Base-by-base conservation (phyloP, 2,888 invertebrate genomes). In the Argyra leucocephala region DNA sequence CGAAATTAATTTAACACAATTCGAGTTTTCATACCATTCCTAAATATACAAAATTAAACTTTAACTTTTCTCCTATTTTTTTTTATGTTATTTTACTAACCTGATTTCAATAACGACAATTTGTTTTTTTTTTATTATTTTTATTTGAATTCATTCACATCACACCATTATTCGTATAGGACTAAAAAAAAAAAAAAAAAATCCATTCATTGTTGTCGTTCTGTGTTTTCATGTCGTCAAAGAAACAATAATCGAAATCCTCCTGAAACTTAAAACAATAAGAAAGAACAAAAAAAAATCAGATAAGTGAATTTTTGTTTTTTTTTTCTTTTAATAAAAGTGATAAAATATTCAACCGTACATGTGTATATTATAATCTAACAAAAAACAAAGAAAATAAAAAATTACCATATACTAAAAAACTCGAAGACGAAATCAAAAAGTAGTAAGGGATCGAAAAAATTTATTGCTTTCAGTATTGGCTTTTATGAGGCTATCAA, bases 391-490 rank as follows among this genome's bases (percentile, higher is more conserved):
- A 48, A 48, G 18, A 3, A 48, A 18, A 18, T 48, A 31, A 31
- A 31, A 31, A 31, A 7, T 31, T 31, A 31, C 31, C 31, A 31
- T 31, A 10, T 31, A 31, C 48, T n/a, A 48, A 48, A 7, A 31
- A 31, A 48, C 4, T 48, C 48, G 18, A 48, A 48, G 48, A 48
- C 48, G 18, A 48, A 18, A n/a, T 48, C 15, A 3, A 18, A 48
- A 2, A 15, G 15, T 48, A 48, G n/a, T 48, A 48, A 1, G n/a
- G n/a, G n/a, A 48, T 18, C 18, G 48, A 18, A n/a, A n/a, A 48
- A 48, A 48, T 48, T 48, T 48, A 48, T 48, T 48, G 48, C 48
- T 48, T 48, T 48, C 18, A 48, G 48, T 48, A 48, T 48, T 48
- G 48, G 48, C 48, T 48, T 48, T 48, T 48, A 48, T 48, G 48